These are phyloP conservation scores for Drosophila diplacantha DNA, from an alignment of 2,888 invertebrate genomes.

Conservation along the genomic window DNA sequence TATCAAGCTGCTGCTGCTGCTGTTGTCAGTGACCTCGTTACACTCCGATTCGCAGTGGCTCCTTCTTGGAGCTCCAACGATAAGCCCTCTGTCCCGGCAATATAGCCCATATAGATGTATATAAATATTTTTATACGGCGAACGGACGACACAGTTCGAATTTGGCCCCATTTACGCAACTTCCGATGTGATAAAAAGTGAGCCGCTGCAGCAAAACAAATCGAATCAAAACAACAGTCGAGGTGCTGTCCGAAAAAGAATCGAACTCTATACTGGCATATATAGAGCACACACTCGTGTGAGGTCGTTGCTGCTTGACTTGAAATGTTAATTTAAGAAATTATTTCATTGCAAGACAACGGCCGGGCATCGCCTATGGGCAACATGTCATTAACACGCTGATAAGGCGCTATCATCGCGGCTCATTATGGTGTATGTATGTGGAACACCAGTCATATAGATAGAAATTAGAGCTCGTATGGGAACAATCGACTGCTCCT, in stretches of 20 bases:
- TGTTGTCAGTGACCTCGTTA: conserved; percentile 31
- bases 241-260: conserved; percentile 14
- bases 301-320: conserved; percentile 9
- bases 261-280: conserved; percentile 2
- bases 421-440: conserved; percentile 46
- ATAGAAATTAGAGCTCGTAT: conserved; percentile 48
- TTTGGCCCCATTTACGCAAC: conserved; percentile 66
- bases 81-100: conserved; percentile 17
- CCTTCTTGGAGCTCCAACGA: conserved; percentile 15
- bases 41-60: conserved; percentile 22
- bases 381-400: conserved; percentile 48
- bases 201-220: conserved; percentile 18
- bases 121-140: conserved; percentile 12
- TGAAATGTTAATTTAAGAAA: conserved; percentile 66
- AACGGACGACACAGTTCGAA: conserved; percentile 20
- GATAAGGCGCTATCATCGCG: conserved; percentile 53
- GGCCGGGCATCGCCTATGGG: conserved; percentile 20
- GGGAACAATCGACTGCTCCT: conserved; percentile 42
- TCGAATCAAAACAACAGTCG: conserved; percentile 9
- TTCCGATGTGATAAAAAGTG: conserved; percentile 70
- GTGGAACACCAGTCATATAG: conserved; percentile 17
- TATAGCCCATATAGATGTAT: conserved; percentile 1
- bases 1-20: conserved; percentile 8
- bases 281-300: background rate
- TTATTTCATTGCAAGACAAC: conserved; percentile 63